Base-by-base conservation (phyloP, 2,797 vertebrate species). In the Helarctos malayanus region DNA sequence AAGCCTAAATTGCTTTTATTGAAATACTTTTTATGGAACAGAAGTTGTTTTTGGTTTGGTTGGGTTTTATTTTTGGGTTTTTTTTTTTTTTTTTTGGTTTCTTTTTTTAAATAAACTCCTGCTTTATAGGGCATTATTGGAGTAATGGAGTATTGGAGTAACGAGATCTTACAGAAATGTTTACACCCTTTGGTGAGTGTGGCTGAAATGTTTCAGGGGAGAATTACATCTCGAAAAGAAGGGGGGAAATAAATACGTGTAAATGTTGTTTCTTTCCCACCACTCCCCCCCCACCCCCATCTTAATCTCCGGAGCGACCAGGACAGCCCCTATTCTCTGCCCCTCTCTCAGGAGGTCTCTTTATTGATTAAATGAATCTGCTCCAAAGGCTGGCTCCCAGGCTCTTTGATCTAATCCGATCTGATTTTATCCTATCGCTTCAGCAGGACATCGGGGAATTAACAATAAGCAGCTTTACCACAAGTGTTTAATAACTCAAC, bases 401-500 rank as follows among this genome's bases (percentile, higher is more conserved):
- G 99, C 99, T 99, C 98, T 99, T 99, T 99, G 99, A 99, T 99
- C 99, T 99, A 99, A 99, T 99, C 99, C 98, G 98, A 99, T 99
- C 99, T 99, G 98, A 99, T 99, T 98, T 99, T 99, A 99, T 99
- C 99, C 98, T 98, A 99, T 99, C 98, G 98, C 98, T 99, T 99
- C 98, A 99, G 99, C 98, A 99, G 98, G 98, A 99, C 99, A 99
- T 98, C 98, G 97, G 98, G 98, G 99, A 99, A 99, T 99, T 99
- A 99, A 99, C 98, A 98, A 99, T 99, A 99, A 99, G 99, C 99
- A 99, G 99, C 99, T 99, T 99, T 99, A 99, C 98, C 99, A 99
- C 99, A 99, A 99, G 99, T 99, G 99, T 99, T 99, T 99, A 99
- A 99, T 99, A 99, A 99, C 99, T 99, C 99, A 98, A 98, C 99